Evolutionary conservation across 2,888 invertebrate species (phyloP).

Genomic region (Netelia melanura): DNA sequence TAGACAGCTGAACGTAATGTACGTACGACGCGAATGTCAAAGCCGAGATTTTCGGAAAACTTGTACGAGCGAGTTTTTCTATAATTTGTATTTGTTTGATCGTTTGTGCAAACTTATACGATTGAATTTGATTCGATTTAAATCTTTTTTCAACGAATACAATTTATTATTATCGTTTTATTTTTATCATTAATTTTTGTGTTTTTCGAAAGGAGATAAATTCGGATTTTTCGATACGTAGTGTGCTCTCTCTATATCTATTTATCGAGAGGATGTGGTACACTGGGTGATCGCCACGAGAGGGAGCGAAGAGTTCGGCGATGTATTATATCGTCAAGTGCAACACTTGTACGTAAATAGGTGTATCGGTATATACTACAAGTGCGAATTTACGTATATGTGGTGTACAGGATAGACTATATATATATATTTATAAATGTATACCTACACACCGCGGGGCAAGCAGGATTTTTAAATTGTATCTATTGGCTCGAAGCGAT

Average conservation of each 20-base stretch:
- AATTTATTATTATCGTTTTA: too few relatives aligned
- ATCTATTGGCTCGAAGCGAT: conserved; percentile 85
- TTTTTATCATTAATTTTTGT: not conserved
- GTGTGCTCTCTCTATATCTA: not conserved
- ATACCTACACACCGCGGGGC: conserved; percentile 49
- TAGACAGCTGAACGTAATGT: not conserved
- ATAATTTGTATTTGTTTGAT: too few relatives aligned
- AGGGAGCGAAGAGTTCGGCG: conserved; percentile 49
- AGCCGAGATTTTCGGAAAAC: not conserved
- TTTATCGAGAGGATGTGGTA: conserved; percentile 5
- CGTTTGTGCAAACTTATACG: too few relatives aligned
- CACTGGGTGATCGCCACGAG: not conserved
- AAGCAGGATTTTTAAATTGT: conserved; percentile 83
- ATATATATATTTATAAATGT: conserved; percentile 1
- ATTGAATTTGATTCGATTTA: too few relatives aligned
- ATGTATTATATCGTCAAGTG: conserved; percentile 57
- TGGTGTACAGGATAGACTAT: not conserved
- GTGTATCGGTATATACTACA: conserved; percentile 3
- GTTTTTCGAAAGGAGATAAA: not conserved
- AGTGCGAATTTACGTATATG: conserved; percentile 3
- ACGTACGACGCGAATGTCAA: not conserved
- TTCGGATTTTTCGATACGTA: not conserved
- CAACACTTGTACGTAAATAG: conserved; percentile 24
- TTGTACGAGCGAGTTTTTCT: too few relatives aligned
- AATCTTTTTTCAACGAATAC: too few relatives aligned